Percentiles rank a stretch among this genome's conserved stretches.
phyloP scores from a whole-genome alignment of 1,140 invertebrate species.

The Zaprionus inermis region DNA sequence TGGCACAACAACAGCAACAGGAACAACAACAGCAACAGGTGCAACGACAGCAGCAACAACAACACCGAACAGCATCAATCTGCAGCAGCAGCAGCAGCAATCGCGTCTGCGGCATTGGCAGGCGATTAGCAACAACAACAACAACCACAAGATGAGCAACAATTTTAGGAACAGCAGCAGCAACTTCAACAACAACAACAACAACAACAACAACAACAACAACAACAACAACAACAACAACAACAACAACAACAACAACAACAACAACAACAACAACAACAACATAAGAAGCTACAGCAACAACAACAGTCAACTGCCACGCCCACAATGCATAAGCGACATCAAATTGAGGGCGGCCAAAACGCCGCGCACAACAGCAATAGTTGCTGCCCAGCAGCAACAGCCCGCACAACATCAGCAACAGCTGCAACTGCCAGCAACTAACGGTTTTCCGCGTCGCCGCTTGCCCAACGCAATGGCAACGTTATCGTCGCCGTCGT shows the following conservation, averaged over 20 bases:
- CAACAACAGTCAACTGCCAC: slow-evolving; percentile 34
- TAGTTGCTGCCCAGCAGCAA: slow-evolving; percentile 2
- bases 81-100: slow-evolving; percentile 47
- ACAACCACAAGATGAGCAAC: slow-evolving; percentile 4
- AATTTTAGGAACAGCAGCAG: slow-evolving; percentile 27
- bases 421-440: slow-evolving; percentile 10
- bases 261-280: slow-evolving; percentile 21
- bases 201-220: slow-evolving; percentile 28
- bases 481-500: slow-evolving; percentile 48
- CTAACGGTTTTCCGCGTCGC: slow-evolving; percentile 5
- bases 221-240: slow-evolving; percentile 28
- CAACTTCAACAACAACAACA: slow-evolving; percentile 16
- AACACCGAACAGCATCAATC: slow-evolving; percentile 28
- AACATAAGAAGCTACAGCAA: slow-evolving; percentile 24
- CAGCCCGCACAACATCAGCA: slow-evolving; percentile 21
- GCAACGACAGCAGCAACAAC: slow-evolving; percentile 35
- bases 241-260: slow-evolving; percentile 17
- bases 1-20: slow-evolving; percentile 30
- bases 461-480: slow-evolving; percentile 48
- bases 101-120: slow-evolving; percentile 57
- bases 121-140: slow-evolving; percentile 33
- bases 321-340: slow-evolving; percentile 54
- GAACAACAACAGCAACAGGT: slow-evolving; percentile 28
- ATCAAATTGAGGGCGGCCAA: slow-evolving; percentile 58
- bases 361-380: slow-evolving; percentile 12